These are phyloP conservation scores for Alcis repandata DNA, from an alignment of 2,888 invertebrate species.

Conservation along the genomic window DNA sequence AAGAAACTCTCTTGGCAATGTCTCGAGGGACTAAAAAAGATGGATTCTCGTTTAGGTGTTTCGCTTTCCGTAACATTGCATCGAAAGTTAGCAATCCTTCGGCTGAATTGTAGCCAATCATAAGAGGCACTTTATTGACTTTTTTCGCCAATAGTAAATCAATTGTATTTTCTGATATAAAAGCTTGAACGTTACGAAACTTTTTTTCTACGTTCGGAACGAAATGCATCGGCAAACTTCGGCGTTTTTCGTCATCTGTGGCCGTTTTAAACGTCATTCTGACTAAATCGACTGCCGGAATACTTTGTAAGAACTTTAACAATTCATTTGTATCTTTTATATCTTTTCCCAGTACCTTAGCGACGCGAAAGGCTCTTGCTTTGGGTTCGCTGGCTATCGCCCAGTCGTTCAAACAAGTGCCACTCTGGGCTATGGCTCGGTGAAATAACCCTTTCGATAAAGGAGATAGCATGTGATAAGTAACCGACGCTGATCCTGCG, in stretches of 20 bases:
- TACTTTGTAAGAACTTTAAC: constrained; percentile 57
- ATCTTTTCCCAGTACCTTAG: constrained; percentile 66
- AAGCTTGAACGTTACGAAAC: constrained; percentile 59
- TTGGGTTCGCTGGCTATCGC: constrained; percentile 52
- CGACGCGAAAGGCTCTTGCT: constrained; percentile 65
- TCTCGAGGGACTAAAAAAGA: constrained; percentile 63
- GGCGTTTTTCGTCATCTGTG: constrained; percentile 60
- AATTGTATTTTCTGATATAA: constrained; percentile 61
- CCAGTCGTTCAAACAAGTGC: constrained; percentile 68
- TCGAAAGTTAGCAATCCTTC: constrained; percentile 64
- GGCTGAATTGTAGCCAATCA: constrained; percentile 67
- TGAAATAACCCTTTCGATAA: constrained; percentile 74
- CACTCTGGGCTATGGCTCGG: constrained; percentile 74
- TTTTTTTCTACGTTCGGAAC: constrained; percentile 67
- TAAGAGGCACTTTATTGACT: constrained; percentile 61
- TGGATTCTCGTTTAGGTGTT: constrained; percentile 57
- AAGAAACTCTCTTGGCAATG: constrained; percentile 53
- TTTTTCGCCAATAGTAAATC: constrained; percentile 57
- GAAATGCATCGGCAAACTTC: constrained; percentile 66
- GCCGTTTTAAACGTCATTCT: constrained; percentile 57
- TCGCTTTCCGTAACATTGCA: constrained; percentile 54
- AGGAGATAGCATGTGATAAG: constrained; percentile 73
- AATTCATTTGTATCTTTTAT: constrained; percentile 61
- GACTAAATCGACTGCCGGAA: constrained; percentile 60
- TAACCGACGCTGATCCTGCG: constrained; percentile 71